These are phyloP conservation scores for Paracentrotus lividus DNA, from an alignment of 53 echinoderm and acorn worm species.

Conservation along the genomic window DNA sequence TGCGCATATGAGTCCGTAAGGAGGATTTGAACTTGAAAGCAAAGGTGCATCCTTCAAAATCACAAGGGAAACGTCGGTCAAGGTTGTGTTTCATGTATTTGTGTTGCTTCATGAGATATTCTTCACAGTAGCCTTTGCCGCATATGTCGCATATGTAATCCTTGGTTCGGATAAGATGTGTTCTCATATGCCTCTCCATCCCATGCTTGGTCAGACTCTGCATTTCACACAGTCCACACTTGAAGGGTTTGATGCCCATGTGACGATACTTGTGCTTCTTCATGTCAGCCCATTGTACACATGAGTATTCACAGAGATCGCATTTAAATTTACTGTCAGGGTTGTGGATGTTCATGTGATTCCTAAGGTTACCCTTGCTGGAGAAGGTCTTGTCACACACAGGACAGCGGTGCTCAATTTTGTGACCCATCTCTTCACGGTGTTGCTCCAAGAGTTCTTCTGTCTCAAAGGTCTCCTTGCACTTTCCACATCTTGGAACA, in stretches of 20 bases:
- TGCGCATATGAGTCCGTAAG: slow-evolving; percentile 80
- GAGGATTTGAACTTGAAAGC: slow-evolving; percentile 77
- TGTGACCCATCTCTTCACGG: slow-evolving; percentile 49
- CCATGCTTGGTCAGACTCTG: slow-evolving; percentile 78
- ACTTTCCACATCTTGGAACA: slow-evolving; percentile 53
- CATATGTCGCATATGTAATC: slow-evolving; percentile 83
- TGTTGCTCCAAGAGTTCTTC: slow-evolving; percentile 67
- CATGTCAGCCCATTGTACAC: slow-evolving; percentile 81
- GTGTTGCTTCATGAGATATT: slow-evolving; percentile 81
- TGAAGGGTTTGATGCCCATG: slow-evolving; percentile 87
- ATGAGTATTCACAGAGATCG: slow-evolving; percentile 74
- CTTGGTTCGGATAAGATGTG: slow-evolving; percentile 77
- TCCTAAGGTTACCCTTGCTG: slow-evolving; percentile 65
- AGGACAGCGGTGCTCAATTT: slow-evolving; percentile 48
- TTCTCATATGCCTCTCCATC: slow-evolving; percentile 81
- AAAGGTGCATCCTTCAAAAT: slow-evolving; percentile 84
- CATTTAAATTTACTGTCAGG: slow-evolving; percentile 82
- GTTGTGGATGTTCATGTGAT: slow-evolving; percentile 70
- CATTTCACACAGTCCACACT: slow-evolving; percentile 83
- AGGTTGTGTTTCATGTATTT: slow-evolving; percentile 78
- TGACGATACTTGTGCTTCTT: slow-evolving; percentile 91
- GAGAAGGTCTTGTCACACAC: slow-evolving; percentile 72
- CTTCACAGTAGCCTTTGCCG: slow-evolving; percentile 76
- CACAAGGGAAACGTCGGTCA: slow-evolving; percentile 75
- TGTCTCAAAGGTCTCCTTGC: slow-evolving; percentile 39